A percentile compares a stretch with the other conserved stretches of the same genome.
These are phyloP conservation scores for Drosophila pseudotakahashii DNA, from an alignment of 2,888 invertebrate species.

Conservation along the genomic window DNA sequence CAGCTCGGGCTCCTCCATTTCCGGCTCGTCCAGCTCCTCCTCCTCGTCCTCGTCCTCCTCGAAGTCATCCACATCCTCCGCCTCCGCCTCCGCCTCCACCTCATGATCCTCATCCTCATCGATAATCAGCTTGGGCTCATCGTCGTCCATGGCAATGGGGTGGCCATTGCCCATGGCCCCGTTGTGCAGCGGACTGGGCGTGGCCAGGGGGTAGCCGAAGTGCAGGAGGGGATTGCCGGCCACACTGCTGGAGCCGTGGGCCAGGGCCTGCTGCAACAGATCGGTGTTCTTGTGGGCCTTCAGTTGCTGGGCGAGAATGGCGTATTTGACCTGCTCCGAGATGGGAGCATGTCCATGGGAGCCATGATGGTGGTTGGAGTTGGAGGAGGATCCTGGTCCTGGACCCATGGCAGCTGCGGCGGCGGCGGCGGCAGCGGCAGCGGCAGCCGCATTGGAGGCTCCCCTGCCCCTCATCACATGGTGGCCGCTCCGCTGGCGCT, in stretches of 20 bases:
- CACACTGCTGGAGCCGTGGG: constrained; percentile 82
- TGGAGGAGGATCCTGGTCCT: background rate
- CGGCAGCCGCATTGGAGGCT: constrained; percentile 59
- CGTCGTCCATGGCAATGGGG: constrained; percentile 85
- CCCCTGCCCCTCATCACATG: constrained; percentile 83
- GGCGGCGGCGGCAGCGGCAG: constrained; percentile 59
- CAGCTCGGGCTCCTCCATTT: constrained; percentile 55
- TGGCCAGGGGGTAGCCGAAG: constrained; percentile 39
- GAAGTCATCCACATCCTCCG: constrained; percentile 64
- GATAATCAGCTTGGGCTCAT: constrained; percentile 85
- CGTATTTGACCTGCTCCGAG: constrained; percentile 90
- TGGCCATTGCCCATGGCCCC: constrained; percentile 7
- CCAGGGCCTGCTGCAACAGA: constrained; percentile 82
- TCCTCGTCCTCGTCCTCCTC: constrained; percentile 64
- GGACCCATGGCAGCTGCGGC: constrained; percentile 65
- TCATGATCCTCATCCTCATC: constrained; percentile 82
- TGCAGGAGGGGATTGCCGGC: constrained; percentile 60
- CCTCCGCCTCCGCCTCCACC: constrained; percentile 65
- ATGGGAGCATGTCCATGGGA: constrained; percentile 78
- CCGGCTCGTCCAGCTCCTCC: constrained; percentile 69
- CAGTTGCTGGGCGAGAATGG: constrained; percentile 91
- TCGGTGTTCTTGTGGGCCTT: constrained; percentile 86
- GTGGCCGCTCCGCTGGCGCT: constrained; percentile 88
- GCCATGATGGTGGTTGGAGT: constrained; percentile 38
- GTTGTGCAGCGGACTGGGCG: constrained; percentile 3